These are phyloP conservation scores for Trissolcus japonicus DNA, from an alignment of 2,888 invertebrate species.

Conservation along the genomic window DNA sequence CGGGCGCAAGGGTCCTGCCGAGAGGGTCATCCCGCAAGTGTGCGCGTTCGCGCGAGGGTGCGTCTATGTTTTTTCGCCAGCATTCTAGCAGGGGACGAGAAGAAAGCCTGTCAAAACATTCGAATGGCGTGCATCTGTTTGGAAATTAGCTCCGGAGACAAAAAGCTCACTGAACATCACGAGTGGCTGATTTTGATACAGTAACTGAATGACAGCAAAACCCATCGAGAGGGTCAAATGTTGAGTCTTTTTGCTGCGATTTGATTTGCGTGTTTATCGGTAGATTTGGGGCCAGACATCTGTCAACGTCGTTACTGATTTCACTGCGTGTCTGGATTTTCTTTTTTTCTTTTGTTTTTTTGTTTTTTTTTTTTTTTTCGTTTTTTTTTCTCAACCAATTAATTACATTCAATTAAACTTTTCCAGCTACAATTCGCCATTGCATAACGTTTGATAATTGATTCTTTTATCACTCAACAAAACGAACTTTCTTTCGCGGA, in stretches of 20 bases:
- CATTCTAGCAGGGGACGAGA: constrained; percentile 27
- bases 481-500: background rate
- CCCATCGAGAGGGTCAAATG: constrained; percentile 29
- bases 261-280: constrained; percentile 2
- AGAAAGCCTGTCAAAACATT: constrained; percentile 54
- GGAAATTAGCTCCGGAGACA: constrained; percentile 43
- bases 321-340: no score
- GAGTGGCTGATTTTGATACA: constrained; percentile 47
- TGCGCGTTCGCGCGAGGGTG: constrained; percentile 32
- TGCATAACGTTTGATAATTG: no score
- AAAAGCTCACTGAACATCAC: constrained; percentile 30
- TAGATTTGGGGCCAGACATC: no score
- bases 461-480: background rate
- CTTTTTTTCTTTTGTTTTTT: no score
- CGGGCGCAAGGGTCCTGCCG: constrained; percentile 19
- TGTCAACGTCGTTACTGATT: no score
- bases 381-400: no score
- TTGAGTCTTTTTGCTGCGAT: constrained; percentile 22
- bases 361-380: no score
- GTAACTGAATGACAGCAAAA: constrained; percentile 29
- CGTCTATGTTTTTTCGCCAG: constrained; percentile 40
- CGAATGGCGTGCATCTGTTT: constrained; percentile 48
- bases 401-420: no score
- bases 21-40: constrained; percentile 1
- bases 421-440: no score